phyloP scores from a whole-genome alignment of 2,888 invertebrate species.

The Dasysyrphus tricinctus region DNA sequence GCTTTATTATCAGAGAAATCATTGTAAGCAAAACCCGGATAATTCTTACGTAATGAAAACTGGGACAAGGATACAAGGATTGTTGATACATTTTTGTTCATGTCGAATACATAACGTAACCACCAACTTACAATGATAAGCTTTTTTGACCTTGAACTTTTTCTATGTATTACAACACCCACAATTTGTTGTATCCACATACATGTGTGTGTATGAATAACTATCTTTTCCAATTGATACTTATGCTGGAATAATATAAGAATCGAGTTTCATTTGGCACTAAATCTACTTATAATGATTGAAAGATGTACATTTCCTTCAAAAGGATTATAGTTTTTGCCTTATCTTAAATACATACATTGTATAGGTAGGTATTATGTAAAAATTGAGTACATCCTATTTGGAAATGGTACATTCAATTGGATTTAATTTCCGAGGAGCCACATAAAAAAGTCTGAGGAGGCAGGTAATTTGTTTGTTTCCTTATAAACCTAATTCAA shows the following conservation, averaged over 20 bases:
- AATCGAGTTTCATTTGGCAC: not conserved
- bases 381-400: not conserved
- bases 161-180: slow-evolving; percentile 23
- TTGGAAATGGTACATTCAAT: not conserved
- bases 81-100: slow-evolving; percentile 6
- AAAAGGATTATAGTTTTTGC: not conserved
- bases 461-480: not conserved
- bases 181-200: not conserved
- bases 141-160: slow-evolving; percentile 70
- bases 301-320: not conserved
- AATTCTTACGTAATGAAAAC: slow-evolving; percentile 64
- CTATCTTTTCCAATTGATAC: not conserved
- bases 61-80: slow-evolving; percentile 56
- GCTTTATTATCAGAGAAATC: slow-evolving; percentile 42
- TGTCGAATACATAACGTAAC: slow-evolving; percentile 11
- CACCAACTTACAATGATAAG: slow-evolving; percentile 55
- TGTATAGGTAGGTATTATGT: slow-evolving; percentile 5
- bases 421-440: not conserved
- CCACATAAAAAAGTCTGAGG: not conserved
- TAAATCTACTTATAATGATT: slow-evolving; percentile 1
- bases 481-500: not conserved
- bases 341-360: too few relatives aligned
- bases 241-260: slow-evolving; percentile 7
- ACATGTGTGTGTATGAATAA: not conserved
- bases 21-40: slow-evolving; percentile 19